phyloP scores from a whole-genome alignment of 1,140 invertebrate species.

The Cydia splendana region DNA sequence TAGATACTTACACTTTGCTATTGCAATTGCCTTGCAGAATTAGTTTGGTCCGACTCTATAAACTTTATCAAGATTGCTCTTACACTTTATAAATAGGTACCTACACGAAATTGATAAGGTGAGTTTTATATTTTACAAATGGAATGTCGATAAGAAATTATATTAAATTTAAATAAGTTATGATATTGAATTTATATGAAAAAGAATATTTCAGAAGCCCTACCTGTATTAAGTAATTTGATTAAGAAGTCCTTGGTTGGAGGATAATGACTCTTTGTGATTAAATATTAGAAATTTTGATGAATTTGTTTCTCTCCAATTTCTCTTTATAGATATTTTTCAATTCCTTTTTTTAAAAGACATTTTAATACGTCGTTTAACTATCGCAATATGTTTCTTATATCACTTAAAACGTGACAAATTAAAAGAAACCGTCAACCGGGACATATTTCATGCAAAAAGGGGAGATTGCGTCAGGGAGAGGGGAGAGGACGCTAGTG shows the following conservation, averaged over 20 bases:
- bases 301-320: not conserved
- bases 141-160: not conserved
- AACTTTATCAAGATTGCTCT: too few relatives aligned
- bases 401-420: too few relatives aligned
- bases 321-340: not conserved
- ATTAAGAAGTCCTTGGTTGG: slow-evolving; percentile 26
- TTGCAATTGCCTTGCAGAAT: too few relatives aligned
- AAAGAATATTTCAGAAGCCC: slow-evolving; percentile 5
- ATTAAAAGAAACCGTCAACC: too few relatives aligned
- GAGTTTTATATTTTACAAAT: not conserved
- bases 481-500: too few relatives aligned
- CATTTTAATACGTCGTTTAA: too few relatives aligned
- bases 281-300: not conserved
- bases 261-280: slow-evolving; percentile 22
- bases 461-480: too few relatives aligned
- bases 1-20: too few relatives aligned
- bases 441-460: too few relatives aligned
- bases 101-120: not conserved
- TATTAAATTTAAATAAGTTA: slow-evolving; percentile 7
- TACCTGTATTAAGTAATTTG: slow-evolving; percentile 3
- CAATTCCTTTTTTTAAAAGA: not conserved
- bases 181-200: slow-evolving; percentile 16
- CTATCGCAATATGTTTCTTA: too few relatives aligned
- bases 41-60: too few relatives aligned
- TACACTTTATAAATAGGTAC: too few relatives aligned